Evolutionary conservation across 2,888 invertebrate species (phyloP), one percentile per base, ranked within the genome.

Genomic region (Archips crataeganus): DNA sequence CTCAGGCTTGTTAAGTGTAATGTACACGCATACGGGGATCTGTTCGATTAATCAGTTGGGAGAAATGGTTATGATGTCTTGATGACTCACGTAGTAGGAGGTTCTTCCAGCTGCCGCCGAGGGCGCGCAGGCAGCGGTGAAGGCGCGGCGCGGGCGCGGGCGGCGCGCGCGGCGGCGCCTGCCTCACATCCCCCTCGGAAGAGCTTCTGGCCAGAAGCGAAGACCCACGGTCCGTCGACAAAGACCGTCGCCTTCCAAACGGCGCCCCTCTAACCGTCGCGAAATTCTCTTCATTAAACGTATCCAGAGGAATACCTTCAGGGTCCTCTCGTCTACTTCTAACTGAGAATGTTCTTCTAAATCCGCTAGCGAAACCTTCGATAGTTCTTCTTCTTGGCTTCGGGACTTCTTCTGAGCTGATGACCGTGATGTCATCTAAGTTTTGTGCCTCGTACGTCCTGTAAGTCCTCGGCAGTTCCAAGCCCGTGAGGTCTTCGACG

Each of bases 51-150:
- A 65, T 63, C 60, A 60, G 60, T 23, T 60, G 63, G 9, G 32
- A 32, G 47, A 32, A 32, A 63, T 63, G 47, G 81, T 77, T 75
- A 85, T 80, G 78, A 82, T 82, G 77, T 83, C 87, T 80, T 86
- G 84, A 79, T 84, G 84, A 96, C 97, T 97, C 96, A 97, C 97
- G 95, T 95, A 96, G 95, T 85, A 97, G 94, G 79, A 97, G 95
- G 92, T 97, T 97, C 92, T 96, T 97, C 97, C 97, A 97, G 92
- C 97, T 97, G 79, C 97, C 97, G 85, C 97, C 97, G 81, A 97
- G 95, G 76, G 96, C 97, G 81, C 96, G 96, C 79, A 97, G 96
- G 88, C 97, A 97, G 88, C 96, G 96, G 89, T 96, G 96, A 79
- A 96, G 89, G 42, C 95, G 93, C 64, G 95, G 94, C 4, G 90